Conservation (phyloP, 1,140 invertebrate genomes). For the Cyphomyrmex costatus region DNA sequence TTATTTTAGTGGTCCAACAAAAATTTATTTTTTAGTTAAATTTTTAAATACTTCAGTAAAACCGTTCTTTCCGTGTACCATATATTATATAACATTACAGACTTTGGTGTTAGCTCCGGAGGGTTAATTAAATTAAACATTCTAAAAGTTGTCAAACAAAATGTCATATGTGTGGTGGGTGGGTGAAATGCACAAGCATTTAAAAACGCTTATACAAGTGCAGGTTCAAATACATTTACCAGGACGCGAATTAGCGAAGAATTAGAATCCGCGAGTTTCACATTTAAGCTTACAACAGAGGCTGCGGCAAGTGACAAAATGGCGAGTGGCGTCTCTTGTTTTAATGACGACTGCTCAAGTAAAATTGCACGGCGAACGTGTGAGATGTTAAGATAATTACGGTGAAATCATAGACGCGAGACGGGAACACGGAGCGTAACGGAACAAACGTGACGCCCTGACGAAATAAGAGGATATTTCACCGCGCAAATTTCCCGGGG, state of each 20-base stretch:
- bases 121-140: neutral
- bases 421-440: neutral
- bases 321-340: conserved; percentile 15
- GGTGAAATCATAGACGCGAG: conserved; percentile 40
- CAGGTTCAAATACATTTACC: neutral
- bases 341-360: conserved; percentile 28
- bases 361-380: conserved; percentile 26
- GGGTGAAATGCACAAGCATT: no score
- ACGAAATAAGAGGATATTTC: conserved; percentile 55
- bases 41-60: no score
- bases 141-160: neutral
- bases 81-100: no score
- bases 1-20: no score
- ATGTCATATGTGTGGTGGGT: no score
- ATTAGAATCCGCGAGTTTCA: neutral
- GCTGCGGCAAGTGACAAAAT: conserved; percentile 25
- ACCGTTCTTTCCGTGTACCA: no score
- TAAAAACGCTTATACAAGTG: no score
- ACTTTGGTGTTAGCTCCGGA: no score
- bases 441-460: conserved; percentile 31
- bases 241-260: neutral
- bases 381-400: conserved; percentile 51
- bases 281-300: neutral
- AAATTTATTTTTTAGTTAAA: no score
- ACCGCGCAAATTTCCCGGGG: conserved; percentile 46